Base-by-base conservation (phyloP, 2,888 invertebrate species). In the Oxytorus armatus region DNA sequence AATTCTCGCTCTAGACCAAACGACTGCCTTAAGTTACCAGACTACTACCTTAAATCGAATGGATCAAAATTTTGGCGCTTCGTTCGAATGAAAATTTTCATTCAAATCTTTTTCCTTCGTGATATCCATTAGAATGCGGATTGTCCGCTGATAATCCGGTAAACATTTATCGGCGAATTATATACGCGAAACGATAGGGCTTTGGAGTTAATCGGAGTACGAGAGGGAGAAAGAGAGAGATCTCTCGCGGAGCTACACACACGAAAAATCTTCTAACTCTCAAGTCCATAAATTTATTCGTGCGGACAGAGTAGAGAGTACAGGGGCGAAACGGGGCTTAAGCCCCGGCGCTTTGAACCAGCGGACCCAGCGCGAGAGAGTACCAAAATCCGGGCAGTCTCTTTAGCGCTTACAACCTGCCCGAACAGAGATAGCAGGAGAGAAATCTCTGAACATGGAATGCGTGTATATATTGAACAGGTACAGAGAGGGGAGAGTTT, bases 221-320 rank as follows among this genome's bases (percentile, higher is more conserved):
- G 63, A 51, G 11, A 29, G 29, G 5, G 29, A 29, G 29, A 29
- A 5, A 29, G 29, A n/a, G 29, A 36, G 47, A 57, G 75, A 14
- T 49, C 39, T 49, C 57, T 33, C 49, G 1, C 47, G n/a, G 61
- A 72, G 29, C 59, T n/a, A n/a, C 18, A 11, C 36, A 16, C n/a
- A 75, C 65, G 10, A 68, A 80, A 80, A 80, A 68, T 55, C 21
- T 76, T 80, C 61, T 61, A 55, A 73, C 76, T 61, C 61, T 49
- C 39, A 44, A 73, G 76, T 80, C 79, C 61, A 73, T 80, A 80
- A 80, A 80, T 80, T 80, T 61, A 73, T 68, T 73, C 44, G 76
- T 68, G 61, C 76, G 61, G 61, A 68, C 33, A 59, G 63, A 53
- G 70, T 74, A 53, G 33, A 61, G 65, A 44, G 70, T 74, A 68